Evolutionary conservation across 2,113 vertebrate species (phyloP).

Genomic region (Erythrolamprus reginae): DNA sequence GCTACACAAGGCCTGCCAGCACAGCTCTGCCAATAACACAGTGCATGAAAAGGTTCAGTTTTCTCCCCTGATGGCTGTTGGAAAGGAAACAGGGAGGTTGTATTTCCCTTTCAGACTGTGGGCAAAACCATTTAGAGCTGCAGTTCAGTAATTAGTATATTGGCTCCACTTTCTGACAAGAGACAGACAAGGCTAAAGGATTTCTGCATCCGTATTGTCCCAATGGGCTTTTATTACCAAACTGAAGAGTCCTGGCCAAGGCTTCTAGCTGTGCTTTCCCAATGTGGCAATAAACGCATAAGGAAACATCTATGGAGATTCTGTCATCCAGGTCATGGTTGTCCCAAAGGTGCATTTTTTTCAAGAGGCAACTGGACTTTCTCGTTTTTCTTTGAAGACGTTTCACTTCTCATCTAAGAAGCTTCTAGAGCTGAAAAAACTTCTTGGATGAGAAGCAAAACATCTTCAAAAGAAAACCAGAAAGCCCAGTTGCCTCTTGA

Average conservation of each 20-base stretch:
- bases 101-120: constrained; percentile 59
- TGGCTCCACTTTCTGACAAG: background rate
- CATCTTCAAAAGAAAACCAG: too few species aligned
- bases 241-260: background rate
- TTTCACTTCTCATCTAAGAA: too few species aligned
- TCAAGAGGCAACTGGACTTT: too few species aligned
- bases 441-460: too few species aligned
- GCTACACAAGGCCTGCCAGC: background rate
- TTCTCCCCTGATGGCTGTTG: constrained; percentile 35
- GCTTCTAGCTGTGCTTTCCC: background rate
- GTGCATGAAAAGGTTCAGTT: constrained; percentile 36
- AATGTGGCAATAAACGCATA: background rate
- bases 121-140: constrained; percentile 29
- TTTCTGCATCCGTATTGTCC: background rate
- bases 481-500: too few species aligned
- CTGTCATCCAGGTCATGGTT: too few species aligned
- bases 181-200: background rate
- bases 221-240: constrained; percentile 7
- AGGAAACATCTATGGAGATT: background rate
- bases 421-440: too few species aligned
- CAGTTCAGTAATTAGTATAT: constrained; percentile 38
- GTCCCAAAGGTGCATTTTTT: too few species aligned
- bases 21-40: background rate
- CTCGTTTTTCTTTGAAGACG: too few species aligned
- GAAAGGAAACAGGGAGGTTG: constrained; percentile 36